Conservation (phyloP, 2,113 vertebrate species). For the Chascanopsetta lugubris region DNA sequence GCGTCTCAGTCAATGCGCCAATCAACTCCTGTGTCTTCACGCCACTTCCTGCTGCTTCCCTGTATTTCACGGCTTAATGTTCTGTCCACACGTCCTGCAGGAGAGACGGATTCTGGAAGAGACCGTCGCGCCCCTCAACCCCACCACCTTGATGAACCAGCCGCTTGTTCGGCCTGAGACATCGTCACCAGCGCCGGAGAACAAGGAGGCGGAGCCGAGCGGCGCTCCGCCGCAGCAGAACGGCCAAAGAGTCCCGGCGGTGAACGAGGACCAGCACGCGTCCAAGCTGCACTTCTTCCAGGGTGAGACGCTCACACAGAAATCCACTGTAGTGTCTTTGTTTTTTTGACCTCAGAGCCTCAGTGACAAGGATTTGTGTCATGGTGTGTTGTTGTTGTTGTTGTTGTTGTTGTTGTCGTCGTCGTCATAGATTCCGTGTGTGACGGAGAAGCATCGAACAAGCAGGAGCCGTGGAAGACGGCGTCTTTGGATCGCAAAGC, state of each 20-base stretch:
- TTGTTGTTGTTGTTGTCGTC: too few relatives aligned
- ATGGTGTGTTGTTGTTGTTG: background rate
- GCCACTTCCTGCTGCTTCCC: too few relatives aligned
- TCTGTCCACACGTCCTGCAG: constrained; percentile 66
- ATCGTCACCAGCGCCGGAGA: constrained; percentile 34
- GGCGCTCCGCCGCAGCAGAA: constrained; percentile 40
- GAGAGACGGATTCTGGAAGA: constrained; percentile 95
- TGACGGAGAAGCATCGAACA: constrained; percentile 77
- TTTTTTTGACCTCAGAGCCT: background rate
- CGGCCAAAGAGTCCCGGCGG: constrained; percentile 51
- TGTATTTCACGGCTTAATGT: background rate
- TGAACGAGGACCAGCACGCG: constrained; percentile 65
- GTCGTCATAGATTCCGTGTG: constrained; percentile 81
- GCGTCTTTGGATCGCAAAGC: constrained; percentile 79
- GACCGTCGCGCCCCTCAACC: constrained; percentile 86
- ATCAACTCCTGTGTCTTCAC: too few relatives aligned
- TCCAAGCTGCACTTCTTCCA: constrained; percentile 81
- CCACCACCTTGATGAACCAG: constrained; percentile 54
- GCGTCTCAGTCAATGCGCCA: too few relatives aligned
- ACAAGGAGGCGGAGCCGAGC: background rate
- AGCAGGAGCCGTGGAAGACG: constrained; percentile 78
- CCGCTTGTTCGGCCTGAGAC: constrained; percentile 38
- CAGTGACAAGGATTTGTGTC: background rate
- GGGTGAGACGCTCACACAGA: constrained; percentile 56
- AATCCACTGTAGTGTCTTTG: background rate